A percentile compares a stretch with the other conserved stretches of the same genome.
Evolutionary conservation across 2,888 invertebrate genomes (phyloP).

Genomic region (Drosophila atripex): DNA sequence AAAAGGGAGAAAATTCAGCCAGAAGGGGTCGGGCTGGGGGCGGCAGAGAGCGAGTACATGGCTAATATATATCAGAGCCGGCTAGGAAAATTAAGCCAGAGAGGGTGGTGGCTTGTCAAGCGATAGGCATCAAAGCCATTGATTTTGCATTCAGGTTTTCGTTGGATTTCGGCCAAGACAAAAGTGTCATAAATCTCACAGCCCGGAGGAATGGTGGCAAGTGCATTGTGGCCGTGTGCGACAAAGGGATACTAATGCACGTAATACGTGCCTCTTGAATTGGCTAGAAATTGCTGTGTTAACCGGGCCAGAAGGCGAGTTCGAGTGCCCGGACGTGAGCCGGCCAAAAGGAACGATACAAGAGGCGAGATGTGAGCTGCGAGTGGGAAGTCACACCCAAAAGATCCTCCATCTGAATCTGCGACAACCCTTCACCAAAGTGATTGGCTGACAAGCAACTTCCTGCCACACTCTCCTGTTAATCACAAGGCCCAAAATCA

Average conservation of each 20-base stretch:
- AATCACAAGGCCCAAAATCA: slow-evolving; percentile 21
- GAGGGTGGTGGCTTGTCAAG: slow-evolving; percentile 74
- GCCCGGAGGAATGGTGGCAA: slow-evolving; percentile 48
- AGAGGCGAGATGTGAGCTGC: neutral
- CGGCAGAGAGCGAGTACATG: neutral
- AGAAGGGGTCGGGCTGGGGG: neutral
- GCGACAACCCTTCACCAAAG: slow-evolving; percentile 39
- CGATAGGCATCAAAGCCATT: slow-evolving; percentile 55
- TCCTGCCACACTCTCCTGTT: slow-evolving; percentile 51
- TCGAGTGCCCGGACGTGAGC: slow-evolving; percentile 46
- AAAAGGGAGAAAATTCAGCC: slow-evolving; percentile 12
- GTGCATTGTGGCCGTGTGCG: slow-evolving; percentile 34
- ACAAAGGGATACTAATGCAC: slow-evolving; percentile 76
- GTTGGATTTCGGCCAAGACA: slow-evolving; percentile 63
- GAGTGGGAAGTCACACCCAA: neutral
- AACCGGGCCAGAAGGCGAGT: slow-evolving; percentile 35
- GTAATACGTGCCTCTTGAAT: slow-evolving; percentile 78
- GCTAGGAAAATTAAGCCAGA: slow-evolving; percentile 65
- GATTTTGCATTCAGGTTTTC: slow-evolving; percentile 73
- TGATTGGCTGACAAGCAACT: slow-evolving; percentile 59
- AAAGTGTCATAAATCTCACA: slow-evolving; percentile 81
- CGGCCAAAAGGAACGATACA: slow-evolving; percentile 32
- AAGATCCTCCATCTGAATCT: slow-evolving; percentile 35
- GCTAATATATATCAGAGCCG: neutral
- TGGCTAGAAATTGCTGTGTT: slow-evolving; percentile 64